Base-by-base conservation (phyloP, 2,113 vertebrate genomes). In the Lucifuga dentata region DNA sequence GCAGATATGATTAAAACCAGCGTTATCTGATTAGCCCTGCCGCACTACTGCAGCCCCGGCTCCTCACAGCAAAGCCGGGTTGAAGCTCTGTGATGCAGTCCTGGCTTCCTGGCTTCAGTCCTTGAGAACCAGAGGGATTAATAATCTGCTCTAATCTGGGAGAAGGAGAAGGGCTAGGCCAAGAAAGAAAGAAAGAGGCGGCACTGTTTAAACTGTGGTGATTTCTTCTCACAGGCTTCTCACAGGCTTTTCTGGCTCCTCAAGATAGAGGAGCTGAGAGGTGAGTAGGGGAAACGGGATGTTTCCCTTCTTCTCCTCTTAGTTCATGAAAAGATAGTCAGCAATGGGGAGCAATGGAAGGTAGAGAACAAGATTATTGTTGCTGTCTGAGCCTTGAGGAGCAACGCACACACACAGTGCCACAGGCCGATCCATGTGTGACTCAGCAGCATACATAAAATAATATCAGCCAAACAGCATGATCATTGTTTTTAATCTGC, bases 141-240 rank as follows among this genome's bases (percentile, higher is more conserved):
- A 84, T 86, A 88, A 90, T 89, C 79, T 76, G 76, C 52, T 61
- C 50, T 87, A 89, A 91, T 88, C 87, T 86, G 76, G 48, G 46
- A 73, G 59, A 55, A 83, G 68, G 51, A 36, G 64, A 67, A 57
- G 80, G 81, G 56, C 68, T 65, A 51, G 76, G 65, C 84, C 57
- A 81, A 75, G 50, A 50, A 50, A 20, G 35, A 50, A 17, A 72
- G 43, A 63, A 26, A 24, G 55, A 32, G 9, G 35, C 29, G 36
- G 36, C 39, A 55, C 20, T 6, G 0, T 62, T 50, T 33, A 26
- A 46, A 26, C 36, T 60, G 21, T 33, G 21, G 57, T 41, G 50
- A 19, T 29, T 53, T 35, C 35, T 33, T 57, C 32, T 73, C 32
- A 48, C 8, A 35, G n/a, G 11, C 12, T 43, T 23, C 39, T 1